phyloP scores from a whole-genome alignment of 1,140 invertebrate species.

The Penaeus chinensis region DNA sequence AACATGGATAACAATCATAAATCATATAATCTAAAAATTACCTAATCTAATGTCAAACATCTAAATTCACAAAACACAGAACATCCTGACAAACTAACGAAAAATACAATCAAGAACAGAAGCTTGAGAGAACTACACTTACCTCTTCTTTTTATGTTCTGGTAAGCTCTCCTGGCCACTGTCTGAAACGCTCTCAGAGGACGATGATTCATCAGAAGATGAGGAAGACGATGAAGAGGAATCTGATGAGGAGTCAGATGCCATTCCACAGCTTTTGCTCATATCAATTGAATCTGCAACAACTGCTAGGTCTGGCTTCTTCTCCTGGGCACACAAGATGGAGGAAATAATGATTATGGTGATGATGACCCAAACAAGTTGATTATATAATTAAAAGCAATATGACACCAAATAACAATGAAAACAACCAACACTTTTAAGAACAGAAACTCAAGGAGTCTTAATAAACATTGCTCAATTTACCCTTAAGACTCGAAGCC shows the following conservation, averaged over 20 bases:
- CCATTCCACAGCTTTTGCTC: slow-evolving; percentile 87
- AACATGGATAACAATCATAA: no score
- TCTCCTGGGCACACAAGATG: slow-evolving; percentile 69
- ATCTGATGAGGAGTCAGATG: slow-evolving; percentile 93
- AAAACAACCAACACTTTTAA: background rate
- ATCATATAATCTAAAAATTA: no score
- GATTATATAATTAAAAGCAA: no score
- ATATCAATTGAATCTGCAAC: slow-evolving; percentile 89
- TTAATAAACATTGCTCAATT: slow-evolving; percentile 18
- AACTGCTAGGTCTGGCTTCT: slow-evolving; percentile 84
- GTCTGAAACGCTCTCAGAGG: slow-evolving; percentile 68
- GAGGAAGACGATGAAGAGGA: slow-evolving; percentile 85
- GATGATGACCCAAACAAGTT: no score
- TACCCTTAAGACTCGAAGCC: slow-evolving; percentile 79
- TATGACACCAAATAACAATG: no score
- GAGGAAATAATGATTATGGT: background rate
- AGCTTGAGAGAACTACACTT: background rate
- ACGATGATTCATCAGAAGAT: slow-evolving; percentile 59
- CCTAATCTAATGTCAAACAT: no score
- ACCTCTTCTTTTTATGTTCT: slow-evolving; percentile 85
- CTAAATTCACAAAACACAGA: no score
- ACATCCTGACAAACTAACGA: background rate
- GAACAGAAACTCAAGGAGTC: background rate
- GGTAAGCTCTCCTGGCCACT: slow-evolving; percentile 87
- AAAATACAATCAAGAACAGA: no score